Evolutionary conservation across 1,140 invertebrate genomes (phyloP).

Genomic region (Reticulitermes speratus): DNA sequence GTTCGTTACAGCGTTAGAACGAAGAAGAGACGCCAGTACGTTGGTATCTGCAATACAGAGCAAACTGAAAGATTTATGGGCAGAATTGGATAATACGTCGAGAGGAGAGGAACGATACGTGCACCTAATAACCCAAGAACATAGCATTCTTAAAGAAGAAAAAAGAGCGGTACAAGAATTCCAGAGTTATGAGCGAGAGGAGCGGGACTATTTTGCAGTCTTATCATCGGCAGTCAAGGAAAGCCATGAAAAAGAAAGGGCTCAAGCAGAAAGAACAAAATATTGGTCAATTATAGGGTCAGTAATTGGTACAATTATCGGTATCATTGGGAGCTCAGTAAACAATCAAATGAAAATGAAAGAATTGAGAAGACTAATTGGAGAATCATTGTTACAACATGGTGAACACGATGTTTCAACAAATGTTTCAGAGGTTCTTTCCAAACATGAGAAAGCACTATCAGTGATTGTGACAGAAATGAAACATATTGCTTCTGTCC

Average conservation of each 20-base stretch:
- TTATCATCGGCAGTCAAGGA: conserved; percentile 67
- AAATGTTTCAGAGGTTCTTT: conserved; percentile 23
- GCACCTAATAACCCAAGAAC: conserved; percentile 52
- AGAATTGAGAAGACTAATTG: conserved; percentile 61
- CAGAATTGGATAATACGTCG: conserved; percentile 66
- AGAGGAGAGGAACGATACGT: conserved; percentile 68
- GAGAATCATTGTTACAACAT: conserved; percentile 41
- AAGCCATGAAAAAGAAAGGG: conserved; percentile 70
- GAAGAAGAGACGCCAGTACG: conserved; percentile 56
- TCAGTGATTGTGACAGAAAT: conserved; percentile 25
- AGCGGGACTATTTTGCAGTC: conserved; percentile 64
- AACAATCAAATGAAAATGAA: conserved; percentile 66
- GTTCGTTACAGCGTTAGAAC: conserved; percentile 61
- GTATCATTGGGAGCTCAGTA: conserved; percentile 64
- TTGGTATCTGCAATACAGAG: conserved; percentile 57
- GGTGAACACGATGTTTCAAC: not conserved
- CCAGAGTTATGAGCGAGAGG: conserved; percentile 51
- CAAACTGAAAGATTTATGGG: conserved; percentile 62
- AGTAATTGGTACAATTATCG: conserved; percentile 64
- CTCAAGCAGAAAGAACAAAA: conserved; percentile 72
- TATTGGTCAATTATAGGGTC: conserved; percentile 77
- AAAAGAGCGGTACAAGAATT: conserved; percentile 37
- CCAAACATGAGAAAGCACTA: conserved; percentile 27
- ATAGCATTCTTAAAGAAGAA: conserved; percentile 42
- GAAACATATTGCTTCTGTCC: not conserved